Conservation (phyloP, 2,797 vertebrate genomes). For the Salmo trutta region DNA sequence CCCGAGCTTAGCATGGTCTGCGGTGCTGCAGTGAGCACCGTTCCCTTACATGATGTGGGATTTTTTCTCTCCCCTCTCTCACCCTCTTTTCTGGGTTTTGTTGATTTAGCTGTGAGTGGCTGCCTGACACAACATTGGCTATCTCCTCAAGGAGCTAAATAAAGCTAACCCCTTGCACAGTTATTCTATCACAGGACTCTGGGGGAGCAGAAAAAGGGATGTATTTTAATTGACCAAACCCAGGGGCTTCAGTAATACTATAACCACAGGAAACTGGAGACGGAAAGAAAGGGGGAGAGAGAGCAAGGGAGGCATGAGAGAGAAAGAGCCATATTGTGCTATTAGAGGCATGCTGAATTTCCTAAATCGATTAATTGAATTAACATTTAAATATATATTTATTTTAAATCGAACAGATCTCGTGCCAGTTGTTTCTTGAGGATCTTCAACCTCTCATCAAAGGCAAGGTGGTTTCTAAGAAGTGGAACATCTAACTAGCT, state of each 20-base stretch:
- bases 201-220: slow-evolving; percentile 64
- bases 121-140: slow-evolving; percentile 66
- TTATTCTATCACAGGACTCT: slow-evolving; percentile 65
- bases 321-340: not conserved
- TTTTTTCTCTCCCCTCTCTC: slow-evolving; percentile 9
- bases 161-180: slow-evolving; percentile 65
- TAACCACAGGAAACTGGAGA: slow-evolving; percentile 45
- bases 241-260: slow-evolving; percentile 60
- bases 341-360: not conserved
- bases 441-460: not conserved
- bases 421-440: no score
- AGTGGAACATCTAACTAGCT: not conserved
- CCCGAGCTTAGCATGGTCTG: slow-evolving; percentile 66
- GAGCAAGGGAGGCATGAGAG: not conserved
- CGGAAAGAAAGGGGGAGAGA: slow-evolving; percentile 4
- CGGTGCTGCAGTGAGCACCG: slow-evolving; percentile 32
- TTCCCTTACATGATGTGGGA: slow-evolving; percentile 64
- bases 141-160: slow-evolving; percentile 72
- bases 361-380: not conserved
- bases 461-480: not conserved
- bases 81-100: slow-evolving; percentile 53
- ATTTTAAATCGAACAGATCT: not conserved
- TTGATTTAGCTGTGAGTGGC: slow-evolving; percentile 74
- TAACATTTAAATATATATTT: not conserved
- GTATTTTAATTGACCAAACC: slow-evolving; percentile 72